Conservation (phyloP, 2,888 invertebrate genomes). For the Andrena praecox region DNA sequence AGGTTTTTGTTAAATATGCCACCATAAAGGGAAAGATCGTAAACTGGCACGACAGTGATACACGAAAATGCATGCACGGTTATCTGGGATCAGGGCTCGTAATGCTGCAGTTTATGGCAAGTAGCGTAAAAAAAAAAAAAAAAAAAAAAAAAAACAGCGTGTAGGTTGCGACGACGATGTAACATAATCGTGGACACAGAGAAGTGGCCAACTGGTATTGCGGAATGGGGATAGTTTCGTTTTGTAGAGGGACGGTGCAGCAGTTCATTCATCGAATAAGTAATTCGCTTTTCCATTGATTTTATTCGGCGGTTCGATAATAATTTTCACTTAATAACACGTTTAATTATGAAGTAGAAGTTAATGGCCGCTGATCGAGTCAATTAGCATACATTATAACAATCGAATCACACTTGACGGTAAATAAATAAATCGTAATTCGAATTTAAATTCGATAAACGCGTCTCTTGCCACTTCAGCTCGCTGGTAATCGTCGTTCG, state of each 20-base stretch:
- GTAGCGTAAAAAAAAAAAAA: slow-evolving; percentile 25
- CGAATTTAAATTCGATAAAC: slow-evolving; percentile 68
- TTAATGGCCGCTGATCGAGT: slow-evolving; percentile 68
- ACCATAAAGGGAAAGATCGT: slow-evolving; percentile 46
- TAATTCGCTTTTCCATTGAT: slow-evolving; percentile 23
- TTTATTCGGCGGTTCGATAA: slow-evolving; percentile 43
- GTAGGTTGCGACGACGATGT: slow-evolving; percentile 39
- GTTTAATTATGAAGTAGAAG: slow-evolving; percentile 70
- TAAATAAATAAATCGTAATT: slow-evolving; percentile 71
- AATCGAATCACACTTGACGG: slow-evolving; percentile 58
- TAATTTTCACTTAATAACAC: slow-evolving; percentile 63
- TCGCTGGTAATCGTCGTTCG: slow-evolving; percentile 44
- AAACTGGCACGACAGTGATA: slow-evolving; percentile 33
- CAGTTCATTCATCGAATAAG: slow-evolving; percentile 10
- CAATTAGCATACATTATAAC: slow-evolving; percentile 66
- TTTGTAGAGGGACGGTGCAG: background rate
- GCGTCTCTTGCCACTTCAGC: slow-evolving; percentile 46
- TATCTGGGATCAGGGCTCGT: slow-evolving; percentile 49
- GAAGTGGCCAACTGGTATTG: background rate
- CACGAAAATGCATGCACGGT: slow-evolving; percentile 24
- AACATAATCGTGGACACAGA: background rate
- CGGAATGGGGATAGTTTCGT: background rate
- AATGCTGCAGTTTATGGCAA: slow-evolving; percentile 34
- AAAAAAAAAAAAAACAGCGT: background rate
- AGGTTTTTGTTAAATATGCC: slow-evolving; percentile 34